Evolutionary conservation across 2,888 invertebrate genomes (phyloP), one percentile per base, ranked within the genome.

Genomic region (Lithophane socia): DNA sequence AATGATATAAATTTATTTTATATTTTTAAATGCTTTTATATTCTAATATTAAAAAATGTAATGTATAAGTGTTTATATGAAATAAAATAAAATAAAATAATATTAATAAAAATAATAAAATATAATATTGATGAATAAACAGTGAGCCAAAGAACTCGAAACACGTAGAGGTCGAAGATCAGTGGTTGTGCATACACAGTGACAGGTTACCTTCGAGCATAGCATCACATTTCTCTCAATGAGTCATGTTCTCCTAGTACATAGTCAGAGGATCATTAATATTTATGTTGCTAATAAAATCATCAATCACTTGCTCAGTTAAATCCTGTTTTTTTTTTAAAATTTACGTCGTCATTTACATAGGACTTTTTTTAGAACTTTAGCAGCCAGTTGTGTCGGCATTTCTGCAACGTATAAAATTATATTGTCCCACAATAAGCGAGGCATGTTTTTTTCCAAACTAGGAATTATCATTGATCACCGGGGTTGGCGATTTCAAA

Each of bases 171-270:
- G 69, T 83, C 73, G 49, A 70, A 82, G 66, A 63, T 83, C 72
- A 78, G 16, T n/a, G 18, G 16, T 65, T 65, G 61, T 77, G 71
- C 52, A 73, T 60, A 72, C n/a, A 0, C 21, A 72, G 68, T 79
- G 79, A 82, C 79, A 79, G 79, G 81, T 66, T 79, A 70, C 79
- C 73, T 79, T 82, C 60, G 56, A 52, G 47, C 16, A 66, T 10
- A 83, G 73, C 79, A 79, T 79, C 73, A 79, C 69, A 82, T 82
- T 82, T 79, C 83, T 79, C 83, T 79, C 42, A 52, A 52, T 73
- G 83, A 82, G 52, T 82, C 79, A 83, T 68, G 60, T 16, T 37
- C 42, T 29, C 54, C 49, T 77, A 56, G 61, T 67, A 67, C 12
- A 47, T 64, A 67, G 60, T 60, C 64, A 73, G 58, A 64, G 12